Percentiles rank a stretch among this genome's conserved stretches.
Evolutionary conservation across 2,797 vertebrate species (phyloP).

Genomic region (Peromyscus melanophrys): DNA sequence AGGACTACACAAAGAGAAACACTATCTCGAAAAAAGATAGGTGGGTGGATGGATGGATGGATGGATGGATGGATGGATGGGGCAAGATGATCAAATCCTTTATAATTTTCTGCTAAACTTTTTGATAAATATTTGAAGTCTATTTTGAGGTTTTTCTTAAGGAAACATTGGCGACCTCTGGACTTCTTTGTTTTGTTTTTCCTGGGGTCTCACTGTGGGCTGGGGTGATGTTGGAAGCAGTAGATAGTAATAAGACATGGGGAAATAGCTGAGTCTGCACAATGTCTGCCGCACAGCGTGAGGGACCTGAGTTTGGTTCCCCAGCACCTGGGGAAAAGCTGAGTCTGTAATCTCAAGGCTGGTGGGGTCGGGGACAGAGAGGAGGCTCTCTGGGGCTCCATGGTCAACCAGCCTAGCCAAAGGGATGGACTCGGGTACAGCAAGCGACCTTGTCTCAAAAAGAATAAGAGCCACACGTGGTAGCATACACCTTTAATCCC

Average conservation of each 20-base stretch:
- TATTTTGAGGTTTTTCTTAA: slow-evolving; percentile 26
- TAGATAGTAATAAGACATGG: neutral
- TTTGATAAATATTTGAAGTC: slow-evolving; percentile 37
- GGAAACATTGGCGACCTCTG: slow-evolving; percentile 27
- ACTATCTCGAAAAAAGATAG: neutral
- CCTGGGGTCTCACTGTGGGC: neutral
- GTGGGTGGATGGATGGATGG: neutral
- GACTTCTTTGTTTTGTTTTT: neutral
- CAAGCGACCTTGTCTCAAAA: neutral
- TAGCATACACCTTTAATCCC: neutral
- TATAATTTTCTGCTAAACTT: slow-evolving; percentile 57
- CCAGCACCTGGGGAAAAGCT: neutral
- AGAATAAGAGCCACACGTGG: neutral
- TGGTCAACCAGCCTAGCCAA: neutral
- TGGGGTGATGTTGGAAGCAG: neutral
- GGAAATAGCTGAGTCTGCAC: neutral
- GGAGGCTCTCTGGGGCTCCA: neutral
- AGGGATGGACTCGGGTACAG: neutral
- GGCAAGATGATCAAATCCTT: neutral
- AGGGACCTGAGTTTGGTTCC: neutral
- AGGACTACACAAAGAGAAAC: neutral
- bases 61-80: too few relatives aligned
- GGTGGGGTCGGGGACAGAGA: too few relatives aligned
- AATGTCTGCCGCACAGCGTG: neutral
- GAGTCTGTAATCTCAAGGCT: neutral